phyloP scores from a whole-genome alignment of 2,113 vertebrate genomes.

The Salvelinus alpinus region DNA sequence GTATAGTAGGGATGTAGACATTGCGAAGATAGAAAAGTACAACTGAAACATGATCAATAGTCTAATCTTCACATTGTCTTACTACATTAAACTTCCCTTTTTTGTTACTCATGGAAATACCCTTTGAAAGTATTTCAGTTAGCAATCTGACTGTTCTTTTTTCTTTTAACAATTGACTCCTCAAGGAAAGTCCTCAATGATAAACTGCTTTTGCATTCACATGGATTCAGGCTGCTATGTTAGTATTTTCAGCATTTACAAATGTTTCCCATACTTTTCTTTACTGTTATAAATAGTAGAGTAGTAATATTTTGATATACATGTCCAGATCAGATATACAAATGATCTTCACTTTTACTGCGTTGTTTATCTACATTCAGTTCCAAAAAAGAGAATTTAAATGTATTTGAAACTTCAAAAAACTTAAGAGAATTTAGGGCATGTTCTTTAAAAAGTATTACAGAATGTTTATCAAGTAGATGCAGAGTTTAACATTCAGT shows the following conservation, averaged over 20 bases:
- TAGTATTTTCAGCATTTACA: not conserved
- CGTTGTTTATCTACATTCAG: not conserved
- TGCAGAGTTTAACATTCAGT: not conserved
- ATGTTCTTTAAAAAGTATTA: not conserved
- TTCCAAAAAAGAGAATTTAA: not conserved
- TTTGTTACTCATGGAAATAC: not conserved
- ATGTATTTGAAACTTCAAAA: constrained; percentile 1
- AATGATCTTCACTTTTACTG: not conserved
- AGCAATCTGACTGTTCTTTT: not conserved
- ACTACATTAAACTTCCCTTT: not conserved
- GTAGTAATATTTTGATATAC: not conserved
- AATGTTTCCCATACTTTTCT: constrained; percentile 36
- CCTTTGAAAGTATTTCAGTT: not conserved
- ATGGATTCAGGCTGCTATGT: constrained; percentile 56
- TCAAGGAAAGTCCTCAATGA: not conserved
- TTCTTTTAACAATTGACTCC: not conserved
- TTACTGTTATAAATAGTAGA: not conserved
- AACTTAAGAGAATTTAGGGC: not conserved
- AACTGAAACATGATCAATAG: not conserved
- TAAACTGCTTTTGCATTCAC: not conserved
- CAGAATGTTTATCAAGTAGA: constrained; percentile 5
- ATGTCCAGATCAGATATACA: constrained; percentile 4
- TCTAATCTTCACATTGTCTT: no score
- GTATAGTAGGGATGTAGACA: not conserved
- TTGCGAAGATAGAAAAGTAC: not conserved